Percentiles rank a stretch among this genome's conserved stretches.
Evolutionary conservation across 2,888 invertebrate genomes (phyloP).

Genomic region (Microctonus hyperodae): DNA sequence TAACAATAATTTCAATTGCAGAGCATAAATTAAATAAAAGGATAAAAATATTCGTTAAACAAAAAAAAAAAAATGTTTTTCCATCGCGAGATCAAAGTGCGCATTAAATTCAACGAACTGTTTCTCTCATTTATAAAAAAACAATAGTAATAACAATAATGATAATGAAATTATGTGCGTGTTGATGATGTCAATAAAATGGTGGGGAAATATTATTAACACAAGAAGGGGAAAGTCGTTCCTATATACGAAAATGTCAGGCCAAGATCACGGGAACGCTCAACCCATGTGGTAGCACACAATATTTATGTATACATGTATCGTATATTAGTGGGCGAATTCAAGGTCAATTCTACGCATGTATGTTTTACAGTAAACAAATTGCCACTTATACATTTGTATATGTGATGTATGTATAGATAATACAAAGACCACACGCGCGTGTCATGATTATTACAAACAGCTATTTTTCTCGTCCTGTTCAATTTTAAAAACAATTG

Average conservation of each 20-base stretch:
- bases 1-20: neutral
- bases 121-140: neutral
- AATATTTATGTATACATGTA: slow-evolving; percentile 25
- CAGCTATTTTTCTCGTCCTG: neutral
- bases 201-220: slow-evolving; percentile 1
- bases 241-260: slow-evolving; percentile 39
- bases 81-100: neutral
- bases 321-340: slow-evolving; percentile 35
- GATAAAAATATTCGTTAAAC: too few species aligned
- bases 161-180: neutral
- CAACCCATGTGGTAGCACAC: slow-evolving; percentile 34
- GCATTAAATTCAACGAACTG: neutral
- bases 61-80: neutral
- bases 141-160: neutral
- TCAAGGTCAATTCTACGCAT: slow-evolving; percentile 38
- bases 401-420: too few species aligned
- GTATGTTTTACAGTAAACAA: slow-evolving; percentile 38
- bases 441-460: too few species aligned
- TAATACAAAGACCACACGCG: neutral
- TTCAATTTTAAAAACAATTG: neutral
- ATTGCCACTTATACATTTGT: slow-evolving; percentile 26
- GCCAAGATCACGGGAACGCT: slow-evolving; percentile 43
- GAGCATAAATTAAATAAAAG: neutral
- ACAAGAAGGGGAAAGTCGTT: neutral
- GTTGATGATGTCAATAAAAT: neutral